Conservation (phyloP, 2,797 vertebrate genomes). For the Tiaroga cobitis region DNA sequence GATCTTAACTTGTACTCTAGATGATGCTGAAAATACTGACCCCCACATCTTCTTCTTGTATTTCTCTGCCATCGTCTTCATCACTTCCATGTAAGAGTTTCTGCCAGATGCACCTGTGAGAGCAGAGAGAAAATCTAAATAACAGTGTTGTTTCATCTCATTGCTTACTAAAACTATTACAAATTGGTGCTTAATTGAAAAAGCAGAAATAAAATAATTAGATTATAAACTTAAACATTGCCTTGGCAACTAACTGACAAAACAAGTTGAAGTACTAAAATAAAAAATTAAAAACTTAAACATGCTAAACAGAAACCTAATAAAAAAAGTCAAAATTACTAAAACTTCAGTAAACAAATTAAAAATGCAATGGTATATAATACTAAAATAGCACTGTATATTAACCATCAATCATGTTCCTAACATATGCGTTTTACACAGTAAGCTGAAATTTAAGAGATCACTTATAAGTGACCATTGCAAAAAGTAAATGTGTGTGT, state of each 20-base stretch:
- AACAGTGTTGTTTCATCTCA: neutral
- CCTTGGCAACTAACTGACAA: no score
- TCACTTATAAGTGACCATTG: neutral
- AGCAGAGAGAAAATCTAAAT: neutral
- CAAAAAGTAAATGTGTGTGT: no score
- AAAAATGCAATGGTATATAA: neutral
- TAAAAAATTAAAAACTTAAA: no score
- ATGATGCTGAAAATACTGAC: constrained; percentile 73
- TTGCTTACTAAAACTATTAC: neutral
- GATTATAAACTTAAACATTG: neutral
- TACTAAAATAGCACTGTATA: neutral
- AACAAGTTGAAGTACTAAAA: no score
- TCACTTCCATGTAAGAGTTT: constrained; percentile 91
- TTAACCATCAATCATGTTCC: neutral
- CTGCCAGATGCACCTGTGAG: constrained; percentile 88
- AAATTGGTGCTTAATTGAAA: neutral
- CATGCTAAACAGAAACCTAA: no score
- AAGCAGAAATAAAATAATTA: neutral
- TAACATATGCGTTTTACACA: neutral
- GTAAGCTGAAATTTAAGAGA: neutral
- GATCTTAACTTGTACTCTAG: constrained; percentile 6
- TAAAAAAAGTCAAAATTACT: no score
- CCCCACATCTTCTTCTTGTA: constrained; percentile 99
- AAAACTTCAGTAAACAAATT: neutral
- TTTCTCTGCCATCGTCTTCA: constrained; percentile 93